phyloP scores from a whole-genome alignment of 2,113 vertebrate genomes.

The Pao palembangensis region DNA sequence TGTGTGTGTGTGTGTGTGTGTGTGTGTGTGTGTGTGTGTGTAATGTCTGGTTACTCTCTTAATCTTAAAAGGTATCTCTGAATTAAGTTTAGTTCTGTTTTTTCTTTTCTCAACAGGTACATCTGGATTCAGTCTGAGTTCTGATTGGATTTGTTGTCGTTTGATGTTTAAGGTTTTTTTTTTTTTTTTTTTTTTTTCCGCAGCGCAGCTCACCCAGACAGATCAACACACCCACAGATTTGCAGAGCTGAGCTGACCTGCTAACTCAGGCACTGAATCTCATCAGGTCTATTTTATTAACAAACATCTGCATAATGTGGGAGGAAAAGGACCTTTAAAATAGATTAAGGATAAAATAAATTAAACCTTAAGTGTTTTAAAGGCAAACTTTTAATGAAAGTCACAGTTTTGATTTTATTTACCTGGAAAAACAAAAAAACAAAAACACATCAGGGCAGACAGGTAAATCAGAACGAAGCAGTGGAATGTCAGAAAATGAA shows the following conservation, averaged over 20 bases:
- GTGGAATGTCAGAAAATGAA: conserved; percentile 14
- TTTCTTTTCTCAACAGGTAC: not conserved
- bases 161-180: conserved; percentile 18
- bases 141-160: conserved; percentile 6
- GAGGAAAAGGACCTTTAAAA: too few relatives aligned
- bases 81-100: not conserved
- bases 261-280: too few relatives aligned
- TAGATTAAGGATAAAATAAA: too few relatives aligned
- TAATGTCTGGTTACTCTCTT: conserved; percentile 1
- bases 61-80: conserved; percentile 3
- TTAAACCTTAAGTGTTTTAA: too few relatives aligned
- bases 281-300: not conserved
- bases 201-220: not conserved
- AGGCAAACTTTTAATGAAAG: too few relatives aligned
- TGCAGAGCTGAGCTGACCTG: too few relatives aligned
- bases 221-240: too few relatives aligned
- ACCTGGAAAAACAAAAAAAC: too few relatives aligned
- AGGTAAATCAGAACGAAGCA: conserved; percentile 8
- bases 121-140: conserved; percentile 20
- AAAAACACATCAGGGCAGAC: too few relatives aligned
- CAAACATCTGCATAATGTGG: conserved; percentile 17
- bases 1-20: too few relatives aligned
- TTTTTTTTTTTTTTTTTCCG: conserved; percentile 3
- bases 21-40: too few relatives aligned
- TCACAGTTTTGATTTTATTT: too few relatives aligned